Conservation (phyloP, 2,113 vertebrate species). For the Datnioides undecimradiatus region DNA sequence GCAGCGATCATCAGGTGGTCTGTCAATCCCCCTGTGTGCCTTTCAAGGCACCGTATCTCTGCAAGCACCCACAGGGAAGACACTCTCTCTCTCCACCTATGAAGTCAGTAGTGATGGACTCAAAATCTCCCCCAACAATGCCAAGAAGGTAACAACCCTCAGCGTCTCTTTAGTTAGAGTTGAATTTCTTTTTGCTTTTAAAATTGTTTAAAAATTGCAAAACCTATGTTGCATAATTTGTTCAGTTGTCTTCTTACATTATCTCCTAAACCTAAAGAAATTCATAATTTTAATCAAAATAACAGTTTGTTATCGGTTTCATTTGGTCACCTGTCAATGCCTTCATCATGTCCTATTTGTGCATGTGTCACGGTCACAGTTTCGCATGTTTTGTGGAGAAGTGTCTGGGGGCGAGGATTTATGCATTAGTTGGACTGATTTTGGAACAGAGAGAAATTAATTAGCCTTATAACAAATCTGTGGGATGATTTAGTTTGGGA, state of each 20-base stretch:
- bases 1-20: slow-evolving; percentile 87
- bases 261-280: no score
- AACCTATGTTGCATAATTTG: no score
- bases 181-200: no score
- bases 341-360: no score
- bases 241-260: no score
- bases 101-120: slow-evolving; percentile 96
- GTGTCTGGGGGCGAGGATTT: not conserved
- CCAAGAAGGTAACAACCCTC: slow-evolving; percentile 84
- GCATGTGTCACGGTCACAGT: no score
- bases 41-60: slow-evolving; percentile 98
- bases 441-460: not conserved
- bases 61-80: slow-evolving; percentile 94
- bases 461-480: not conserved
- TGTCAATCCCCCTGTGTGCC: slow-evolving; percentile 93
- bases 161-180: not conserved
- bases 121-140: slow-evolving; percentile 86
- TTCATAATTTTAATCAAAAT: no score
- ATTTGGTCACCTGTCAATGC: no score
- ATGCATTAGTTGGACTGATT: not conserved
- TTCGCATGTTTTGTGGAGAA: no score
- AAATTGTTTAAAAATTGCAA: no score
- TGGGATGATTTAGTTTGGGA: not conserved
- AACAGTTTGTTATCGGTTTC: no score
- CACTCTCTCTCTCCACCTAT: slow-evolving; percentile 95